Conservation (phyloP, 2,797 vertebrate genomes). For the Sebastes minor region DNA sequence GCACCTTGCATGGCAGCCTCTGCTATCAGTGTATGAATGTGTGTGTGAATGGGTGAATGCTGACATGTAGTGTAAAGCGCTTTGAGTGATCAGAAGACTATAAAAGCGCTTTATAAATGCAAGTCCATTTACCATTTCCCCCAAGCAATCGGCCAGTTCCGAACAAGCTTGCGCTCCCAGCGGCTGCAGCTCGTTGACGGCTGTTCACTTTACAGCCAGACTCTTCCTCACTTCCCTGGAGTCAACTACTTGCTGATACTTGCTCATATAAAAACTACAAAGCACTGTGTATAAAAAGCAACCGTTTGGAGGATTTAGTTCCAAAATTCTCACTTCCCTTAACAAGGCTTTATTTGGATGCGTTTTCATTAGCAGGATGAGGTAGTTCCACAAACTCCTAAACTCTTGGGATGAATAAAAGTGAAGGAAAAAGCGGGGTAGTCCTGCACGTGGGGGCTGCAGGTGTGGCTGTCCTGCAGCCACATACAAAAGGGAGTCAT, state of each 20-base stretch:
- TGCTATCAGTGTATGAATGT: too few relatives aligned
- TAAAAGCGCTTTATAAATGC: too few relatives aligned
- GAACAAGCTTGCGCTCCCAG: too few relatives aligned
- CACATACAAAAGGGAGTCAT: slow-evolving; percentile 39
- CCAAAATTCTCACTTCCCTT: not conserved
- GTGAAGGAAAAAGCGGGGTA: not conserved
- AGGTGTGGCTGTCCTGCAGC: slow-evolving; percentile 56
- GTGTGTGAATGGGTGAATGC: too few relatives aligned
- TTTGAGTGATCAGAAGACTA: too few relatives aligned
- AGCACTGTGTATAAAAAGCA: not conserved
- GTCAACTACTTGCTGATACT: not conserved
- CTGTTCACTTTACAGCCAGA: too few relatives aligned
- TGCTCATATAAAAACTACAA: not conserved
- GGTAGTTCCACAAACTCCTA: not conserved
- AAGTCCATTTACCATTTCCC: too few relatives aligned
- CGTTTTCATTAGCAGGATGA: slow-evolving; percentile 18
- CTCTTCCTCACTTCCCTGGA: too few relatives aligned
- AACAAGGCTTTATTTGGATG: not conserved
- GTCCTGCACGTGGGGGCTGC: slow-evolving; percentile 5
- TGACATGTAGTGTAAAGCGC: too few relatives aligned
- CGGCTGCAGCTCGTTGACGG: too few relatives aligned
- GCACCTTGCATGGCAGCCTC: too few relatives aligned
- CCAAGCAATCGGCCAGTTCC: too few relatives aligned
- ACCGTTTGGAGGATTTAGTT: not conserved
- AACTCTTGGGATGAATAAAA: not conserved